Percentiles rank a stretch among this genome's conserved stretches.
These are phyloP conservation scores for Drosophila tropicalis DNA, from an alignment of 1,140 invertebrate species.

Conservation along the genomic window DNA sequence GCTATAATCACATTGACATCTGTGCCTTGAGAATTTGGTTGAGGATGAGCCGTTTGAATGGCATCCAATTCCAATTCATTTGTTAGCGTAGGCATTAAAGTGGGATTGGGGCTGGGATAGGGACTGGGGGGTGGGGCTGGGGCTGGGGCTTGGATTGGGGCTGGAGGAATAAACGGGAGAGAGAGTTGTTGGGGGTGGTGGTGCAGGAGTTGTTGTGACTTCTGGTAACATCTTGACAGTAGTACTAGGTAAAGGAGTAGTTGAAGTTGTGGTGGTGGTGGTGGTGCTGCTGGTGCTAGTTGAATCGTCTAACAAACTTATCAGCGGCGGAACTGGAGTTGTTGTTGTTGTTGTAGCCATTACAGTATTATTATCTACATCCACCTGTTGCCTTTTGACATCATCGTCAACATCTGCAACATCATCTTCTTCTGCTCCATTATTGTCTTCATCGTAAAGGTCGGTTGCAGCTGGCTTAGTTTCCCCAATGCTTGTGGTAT, in stretches of 20 bases:
- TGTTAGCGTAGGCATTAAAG: slow-evolving; percentile 31
- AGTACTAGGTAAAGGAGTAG: slow-evolving; percentile 11
- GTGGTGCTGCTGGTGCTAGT: slow-evolving; percentile 32
- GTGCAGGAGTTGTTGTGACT: not conserved
- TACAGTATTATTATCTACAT: slow-evolving; percentile 41
- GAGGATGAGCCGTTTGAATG: slow-evolving; percentile 30
- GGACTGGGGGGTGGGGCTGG: not conserved
- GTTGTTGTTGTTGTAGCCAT: slow-evolving; percentile 52
- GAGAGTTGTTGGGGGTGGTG: slow-evolving; percentile 32
- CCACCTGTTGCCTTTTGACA: slow-evolving; percentile 33
- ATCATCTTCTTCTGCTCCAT: slow-evolving; percentile 22
- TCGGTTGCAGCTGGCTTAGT: slow-evolving; percentile 33
- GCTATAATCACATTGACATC: slow-evolving; percentile 84
- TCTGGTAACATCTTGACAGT: not conserved
- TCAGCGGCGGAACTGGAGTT: slow-evolving; percentile 36
- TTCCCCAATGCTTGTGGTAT: slow-evolving; percentile 29
- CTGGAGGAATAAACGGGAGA: slow-evolving; percentile 27
- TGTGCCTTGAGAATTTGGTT: slow-evolving; percentile 56
- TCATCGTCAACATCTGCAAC: slow-evolving; percentile 18
- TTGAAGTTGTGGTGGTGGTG: slow-evolving; percentile 29
- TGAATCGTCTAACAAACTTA: slow-evolving; percentile 65
- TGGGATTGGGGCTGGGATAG: slow-evolving; percentile 15
- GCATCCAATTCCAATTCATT: slow-evolving; percentile 53
- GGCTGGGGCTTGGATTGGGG: not conserved
- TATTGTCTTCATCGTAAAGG: slow-evolving; percentile 31